Percentiles rank a stretch among this genome's conserved stretches.
phyloP scores from a whole-genome alignment of 2,797 vertebrate genomes.

The Sebastes diaconus region DNA sequence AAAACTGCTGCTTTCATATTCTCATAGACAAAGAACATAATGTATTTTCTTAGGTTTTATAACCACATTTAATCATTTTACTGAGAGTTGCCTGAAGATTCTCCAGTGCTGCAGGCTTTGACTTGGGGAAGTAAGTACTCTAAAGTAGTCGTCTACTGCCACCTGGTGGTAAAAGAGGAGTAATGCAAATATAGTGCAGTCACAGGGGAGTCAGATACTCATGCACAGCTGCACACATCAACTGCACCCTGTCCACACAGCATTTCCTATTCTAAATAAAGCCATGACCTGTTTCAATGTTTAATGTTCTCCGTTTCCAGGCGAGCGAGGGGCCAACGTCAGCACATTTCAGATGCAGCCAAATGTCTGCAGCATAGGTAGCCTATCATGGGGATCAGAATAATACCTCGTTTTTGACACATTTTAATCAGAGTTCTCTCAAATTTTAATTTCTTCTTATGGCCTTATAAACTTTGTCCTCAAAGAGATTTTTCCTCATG shows the following conservation, averaged over 20 bases:
- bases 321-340: neutral
- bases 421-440: neutral
- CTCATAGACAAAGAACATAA: neutral
- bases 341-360: conserved; percentile 16
- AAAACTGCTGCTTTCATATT: neutral
- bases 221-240: conserved; percentile 22
- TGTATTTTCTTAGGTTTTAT: neutral
- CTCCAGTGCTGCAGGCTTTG: neutral
- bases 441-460: neutral
- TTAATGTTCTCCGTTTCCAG: conserved; percentile 19
- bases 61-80: neutral
- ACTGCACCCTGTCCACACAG: conserved; percentile 38
- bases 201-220: neutral
- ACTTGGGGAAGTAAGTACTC: neutral
- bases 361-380: neutral
- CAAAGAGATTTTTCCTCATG: neutral
- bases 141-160: conserved; percentile 65
- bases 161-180: conserved; percentile 70
- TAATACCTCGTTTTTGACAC: neutral
- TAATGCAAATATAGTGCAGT: neutral
- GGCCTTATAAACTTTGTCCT: neutral
- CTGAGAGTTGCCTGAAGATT: neutral
- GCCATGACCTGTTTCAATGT: conserved; percentile 49
- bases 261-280: conserved; percentile 54
- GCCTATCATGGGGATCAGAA: neutral